Evolutionary conservation across 2,113 vertebrate species (phyloP).

Genomic region (Pavo muticus): DNA sequence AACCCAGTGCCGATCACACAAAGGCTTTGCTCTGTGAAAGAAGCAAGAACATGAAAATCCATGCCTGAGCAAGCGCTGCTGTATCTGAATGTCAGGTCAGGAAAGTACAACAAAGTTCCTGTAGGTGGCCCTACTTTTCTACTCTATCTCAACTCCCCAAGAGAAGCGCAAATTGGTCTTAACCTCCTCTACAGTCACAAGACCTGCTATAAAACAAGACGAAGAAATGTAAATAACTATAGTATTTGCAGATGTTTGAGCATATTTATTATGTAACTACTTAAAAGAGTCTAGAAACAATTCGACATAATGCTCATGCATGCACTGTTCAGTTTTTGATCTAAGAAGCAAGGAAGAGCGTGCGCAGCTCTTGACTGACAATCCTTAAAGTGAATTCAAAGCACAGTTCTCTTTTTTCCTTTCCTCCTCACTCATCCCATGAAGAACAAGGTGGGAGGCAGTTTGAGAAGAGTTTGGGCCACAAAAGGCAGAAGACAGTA

Average conservation of each 20-base stretch:
- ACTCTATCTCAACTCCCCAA: not conserved
- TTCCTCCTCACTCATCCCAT: not conserved
- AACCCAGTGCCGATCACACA: not conserved
- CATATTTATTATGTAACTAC: not conserved
- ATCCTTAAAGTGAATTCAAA: not conserved
- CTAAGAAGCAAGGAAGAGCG: not conserved
- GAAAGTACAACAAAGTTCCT: not conserved
- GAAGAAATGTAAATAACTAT: not conserved
- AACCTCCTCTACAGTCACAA: not conserved
- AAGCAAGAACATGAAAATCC: not conserved
- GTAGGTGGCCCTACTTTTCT: not conserved
- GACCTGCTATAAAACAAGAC: not conserved
- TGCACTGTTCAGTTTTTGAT: not conserved
- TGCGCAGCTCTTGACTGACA: not conserved
- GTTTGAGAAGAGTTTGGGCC: not conserved
- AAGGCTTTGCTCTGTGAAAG: not conserved
- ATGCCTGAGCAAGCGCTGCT: not conserved
- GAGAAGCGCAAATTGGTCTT: not conserved
- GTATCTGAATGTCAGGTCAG: not conserved
- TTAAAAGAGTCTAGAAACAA: not conserved
- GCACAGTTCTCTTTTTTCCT: not conserved
- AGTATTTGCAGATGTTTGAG: not conserved
- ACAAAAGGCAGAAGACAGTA: not conserved
- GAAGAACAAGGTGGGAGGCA: not conserved
- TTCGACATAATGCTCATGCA: rapidly evolving